Evolutionary conservation across 2,797 vertebrate species (phyloP), one percentile per base, ranked within the genome.

Genomic region (Halcyon smyrnensis): DNA sequence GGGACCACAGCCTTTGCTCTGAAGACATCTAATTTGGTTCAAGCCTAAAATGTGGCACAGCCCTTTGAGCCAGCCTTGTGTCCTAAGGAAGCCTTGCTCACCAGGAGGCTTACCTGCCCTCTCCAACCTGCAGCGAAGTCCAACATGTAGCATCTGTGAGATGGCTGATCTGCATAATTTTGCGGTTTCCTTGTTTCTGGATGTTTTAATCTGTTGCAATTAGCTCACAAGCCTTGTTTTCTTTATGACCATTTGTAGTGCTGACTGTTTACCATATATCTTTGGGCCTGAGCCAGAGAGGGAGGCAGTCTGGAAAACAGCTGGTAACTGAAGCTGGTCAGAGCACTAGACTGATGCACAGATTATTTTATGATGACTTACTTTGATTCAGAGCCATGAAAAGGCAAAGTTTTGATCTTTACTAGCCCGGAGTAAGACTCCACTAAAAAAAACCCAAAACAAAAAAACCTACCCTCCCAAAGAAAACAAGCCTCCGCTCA

Each of bases 321-420:
- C 92, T 92, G 83, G 80, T 90, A 79, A 63, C 70, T 62, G 53
- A 65, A 59, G 63, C 84, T 90, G 80, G 11, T 41, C 53, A 53
- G 68, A 56, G 60, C 56, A 6, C 36, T 37, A 68, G 50, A 46
- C 39, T 77, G 69, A 57, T 53, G 54, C 59, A 41, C 24, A 16
- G 34, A 18, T 51, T 43, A 54, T 48, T 92, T 87, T 59, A 18
- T 50, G 48, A 48, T 37, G 57, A 34, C 41, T 87, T 56, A 4
- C 30, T 71, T 93, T 54, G 34, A 59, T 70, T 67, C 36, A 20
- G n/a, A 92, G 45, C 45, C 71, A 23, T 5, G 27, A 50, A 69
- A 32, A 73, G 20, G 30, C 41, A 27, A 48, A 79, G 28, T 8
- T n/a, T 83, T 87, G 39, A 23, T 73, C 48, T 84, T 84, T 14